A percentile compares a stretch with the other conserved stretches of the same genome.
phyloP scores from a whole-genome alignment of 2,797 vertebrate genomes.

The Octomys mimax region DNA sequence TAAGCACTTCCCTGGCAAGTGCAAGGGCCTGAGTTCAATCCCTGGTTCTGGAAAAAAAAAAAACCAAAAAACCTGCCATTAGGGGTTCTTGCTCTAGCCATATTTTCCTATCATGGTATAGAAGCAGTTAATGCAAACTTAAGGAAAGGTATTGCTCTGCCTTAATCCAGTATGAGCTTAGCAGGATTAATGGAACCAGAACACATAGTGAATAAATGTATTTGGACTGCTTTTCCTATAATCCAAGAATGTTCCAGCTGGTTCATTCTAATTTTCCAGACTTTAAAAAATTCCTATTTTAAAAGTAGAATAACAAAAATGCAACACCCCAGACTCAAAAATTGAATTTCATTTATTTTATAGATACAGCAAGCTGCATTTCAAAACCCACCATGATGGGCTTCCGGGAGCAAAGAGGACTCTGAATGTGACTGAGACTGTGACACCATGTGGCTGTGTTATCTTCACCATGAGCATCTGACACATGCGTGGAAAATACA shows the following conservation, averaged over 20 bases:
- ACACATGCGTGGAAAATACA: not conserved
- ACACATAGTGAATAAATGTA: conserved; percentile 52
- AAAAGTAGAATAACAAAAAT: conserved; percentile 57
- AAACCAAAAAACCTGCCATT: not conserved
- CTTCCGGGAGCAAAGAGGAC: not conserved
- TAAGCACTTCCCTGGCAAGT: too few species aligned
- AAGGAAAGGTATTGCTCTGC: not conserved
- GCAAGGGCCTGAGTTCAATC: too few species aligned
- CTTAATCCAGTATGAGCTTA: not conserved
- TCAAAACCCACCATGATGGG: accelerated
- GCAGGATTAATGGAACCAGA: conserved; percentile 32
- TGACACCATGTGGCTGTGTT: not conserved
- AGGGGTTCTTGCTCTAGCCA: not conserved
- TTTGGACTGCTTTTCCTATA: not conserved
- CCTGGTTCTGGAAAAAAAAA: too few species aligned
- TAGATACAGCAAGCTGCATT: not conserved
- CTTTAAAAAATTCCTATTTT: not conserved
- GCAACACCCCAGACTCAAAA: not conserved
- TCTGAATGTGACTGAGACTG: not conserved
- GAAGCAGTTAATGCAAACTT: not conserved
- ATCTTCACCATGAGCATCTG: not conserved
- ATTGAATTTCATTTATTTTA: not conserved
- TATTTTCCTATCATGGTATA: not conserved
- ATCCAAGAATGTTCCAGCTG: conserved; percentile 12
- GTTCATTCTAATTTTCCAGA: conserved; percentile 16